Conservation (phyloP, 2,888 invertebrate genomes). For the Epicampocera succincta region DNA sequence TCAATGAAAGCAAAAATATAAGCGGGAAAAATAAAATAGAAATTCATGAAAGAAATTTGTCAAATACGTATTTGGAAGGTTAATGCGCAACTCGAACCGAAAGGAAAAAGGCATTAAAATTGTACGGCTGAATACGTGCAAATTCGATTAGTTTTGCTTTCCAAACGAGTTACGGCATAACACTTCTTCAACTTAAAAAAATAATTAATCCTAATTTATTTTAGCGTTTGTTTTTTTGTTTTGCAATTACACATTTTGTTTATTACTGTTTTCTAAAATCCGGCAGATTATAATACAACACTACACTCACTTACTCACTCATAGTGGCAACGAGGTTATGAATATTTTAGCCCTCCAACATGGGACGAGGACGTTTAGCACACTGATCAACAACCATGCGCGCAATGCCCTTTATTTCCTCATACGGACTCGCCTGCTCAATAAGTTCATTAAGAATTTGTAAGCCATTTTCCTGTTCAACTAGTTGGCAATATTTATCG, state of each 20-base stretch:
- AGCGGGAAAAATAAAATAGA: neutral
- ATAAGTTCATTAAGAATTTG: slow-evolving; percentile 87
- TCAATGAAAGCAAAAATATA: no score
- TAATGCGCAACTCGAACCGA: no score
- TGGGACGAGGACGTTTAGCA: slow-evolving; percentile 75
- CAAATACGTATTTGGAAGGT: slow-evolving; percentile 14
- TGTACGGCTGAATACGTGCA: no score
- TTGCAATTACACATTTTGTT: slow-evolving; percentile 50
- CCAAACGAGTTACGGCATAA: no score
- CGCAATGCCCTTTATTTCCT: slow-evolving; percentile 87
- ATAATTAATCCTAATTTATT: slow-evolving; percentile 45
- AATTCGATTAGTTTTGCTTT: no score
- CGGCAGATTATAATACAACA: slow-evolving; percentile 56
- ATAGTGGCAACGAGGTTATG: slow-evolving; percentile 47
- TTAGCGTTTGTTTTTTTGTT: slow-evolving; percentile 35
- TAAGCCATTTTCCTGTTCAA: slow-evolving; percentile 93
- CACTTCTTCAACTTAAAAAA: slow-evolving; percentile 28
- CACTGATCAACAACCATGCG: slow-evolving; percentile 87
- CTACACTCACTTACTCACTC: slow-evolving; percentile 60
- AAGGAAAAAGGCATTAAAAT: no score
- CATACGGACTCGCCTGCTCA: slow-evolving; percentile 85
- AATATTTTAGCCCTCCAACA: slow-evolving; percentile 75
- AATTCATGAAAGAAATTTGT: slow-evolving; percentile 49
- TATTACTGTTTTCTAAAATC: slow-evolving; percentile 47
- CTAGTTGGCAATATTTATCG: slow-evolving; percentile 94